phyloP scores from a whole-genome alignment of 2,797 vertebrate species.

The Notoglanidium macrostoma region DNA sequence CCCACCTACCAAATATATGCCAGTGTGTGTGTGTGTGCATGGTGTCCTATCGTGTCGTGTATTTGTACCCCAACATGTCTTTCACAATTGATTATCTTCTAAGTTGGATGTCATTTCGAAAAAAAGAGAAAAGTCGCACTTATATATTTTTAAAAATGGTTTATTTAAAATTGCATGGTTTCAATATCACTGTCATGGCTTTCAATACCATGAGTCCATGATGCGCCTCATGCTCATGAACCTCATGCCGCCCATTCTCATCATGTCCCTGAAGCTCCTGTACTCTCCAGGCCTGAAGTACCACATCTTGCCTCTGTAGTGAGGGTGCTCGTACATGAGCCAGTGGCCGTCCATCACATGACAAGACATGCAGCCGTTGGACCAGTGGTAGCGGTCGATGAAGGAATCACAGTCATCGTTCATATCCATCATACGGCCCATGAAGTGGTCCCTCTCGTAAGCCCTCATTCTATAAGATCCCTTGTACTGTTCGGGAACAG shows the following conservation, averaged over 20 bases:
- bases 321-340: constrained; percentile 56
- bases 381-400: constrained; percentile 28
- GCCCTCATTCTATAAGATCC: constrained; percentile 57
- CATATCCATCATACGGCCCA: constrained; percentile 57
- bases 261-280: constrained; percentile 51
- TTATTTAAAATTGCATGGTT: constrained; percentile 1
- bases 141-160: neutral
- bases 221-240: constrained; percentile 54
- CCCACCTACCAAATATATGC: neutral
- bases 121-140: neutral
- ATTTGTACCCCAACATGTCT: neutral
- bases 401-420: constrained; percentile 48
- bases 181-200: neutral
- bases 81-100: neutral
- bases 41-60: neutral
- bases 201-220: constrained; percentile 47
- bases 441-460: constrained; percentile 60
- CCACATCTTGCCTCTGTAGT: constrained; percentile 57
- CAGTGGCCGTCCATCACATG: constrained; percentile 53
- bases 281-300: constrained; percentile 55
- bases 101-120: neutral
- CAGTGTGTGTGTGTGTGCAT: neutral
- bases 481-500: constrained; percentile 33
- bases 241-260: constrained; percentile 46
- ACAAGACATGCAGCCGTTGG: constrained; percentile 27